Conservation (phyloP, 2,888 invertebrate genomes). For the Latrodectus hesperus region DNA sequence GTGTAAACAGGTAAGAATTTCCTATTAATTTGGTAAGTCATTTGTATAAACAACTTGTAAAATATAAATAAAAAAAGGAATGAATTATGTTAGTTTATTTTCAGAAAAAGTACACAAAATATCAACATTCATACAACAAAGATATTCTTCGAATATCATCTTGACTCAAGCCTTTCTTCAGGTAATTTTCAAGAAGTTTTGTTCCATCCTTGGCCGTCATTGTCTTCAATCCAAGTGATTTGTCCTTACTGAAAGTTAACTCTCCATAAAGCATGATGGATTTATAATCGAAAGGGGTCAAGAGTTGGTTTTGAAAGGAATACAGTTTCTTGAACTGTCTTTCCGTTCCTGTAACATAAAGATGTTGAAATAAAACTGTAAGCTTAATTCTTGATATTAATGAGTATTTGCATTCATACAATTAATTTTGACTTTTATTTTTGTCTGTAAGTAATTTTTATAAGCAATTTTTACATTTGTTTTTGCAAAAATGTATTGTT, state of each 20-base stretch:
- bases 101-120: too few species aligned
- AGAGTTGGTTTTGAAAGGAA: not conserved
- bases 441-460: not conserved
- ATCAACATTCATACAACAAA: not conserved
- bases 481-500: too few species aligned
- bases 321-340: constrained; percentile 5
- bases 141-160: not conserved
- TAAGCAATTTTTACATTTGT: too few species aligned
- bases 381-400: not conserved
- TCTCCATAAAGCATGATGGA: constrained; percentile 69
- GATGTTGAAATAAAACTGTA: not conserved
- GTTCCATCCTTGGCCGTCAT: constrained; percentile 46
- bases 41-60: too few species aligned
- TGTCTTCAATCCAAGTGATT: constrained; percentile 18
- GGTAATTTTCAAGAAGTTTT: constrained; percentile 27
- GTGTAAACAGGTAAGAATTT: too few species aligned
- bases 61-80: too few species aligned
- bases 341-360: not conserved
- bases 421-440: not conserved
- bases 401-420: not conserved
- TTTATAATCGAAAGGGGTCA: constrained; percentile 56
- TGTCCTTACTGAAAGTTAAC: constrained; percentile 24
- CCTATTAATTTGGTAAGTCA: too few species aligned
- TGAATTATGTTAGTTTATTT: too few species aligned
- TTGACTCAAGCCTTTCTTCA: constrained; percentile 20